Evolutionary conservation across 37 sponge, comb jelly and placozoan species (phyloP).

Genomic region (Bolinopsis microptera): DNA sequence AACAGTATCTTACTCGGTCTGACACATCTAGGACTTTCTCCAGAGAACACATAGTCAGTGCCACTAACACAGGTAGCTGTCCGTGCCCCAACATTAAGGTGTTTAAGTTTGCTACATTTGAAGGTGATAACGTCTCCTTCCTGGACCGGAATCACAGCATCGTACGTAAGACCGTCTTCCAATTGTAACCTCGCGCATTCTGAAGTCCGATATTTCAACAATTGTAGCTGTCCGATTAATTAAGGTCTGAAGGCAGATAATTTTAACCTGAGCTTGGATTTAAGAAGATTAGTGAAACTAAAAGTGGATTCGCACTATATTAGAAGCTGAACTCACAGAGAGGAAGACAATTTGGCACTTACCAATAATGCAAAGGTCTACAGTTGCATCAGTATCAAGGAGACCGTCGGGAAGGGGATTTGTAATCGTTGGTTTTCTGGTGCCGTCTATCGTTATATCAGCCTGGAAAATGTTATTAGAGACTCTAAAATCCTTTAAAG

Average conservation of each 20-base stretch:
- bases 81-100: neutral
- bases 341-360: too few relatives aligned
- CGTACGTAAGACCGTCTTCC: too few relatives aligned
- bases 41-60: neutral
- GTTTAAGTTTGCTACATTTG: neutral
- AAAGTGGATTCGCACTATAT: too few relatives aligned
- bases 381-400: neutral
- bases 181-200: neutral
- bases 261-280: too few relatives aligned
- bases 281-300: too few relatives aligned
- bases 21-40: neutral
- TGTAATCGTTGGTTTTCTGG: neutral
- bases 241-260: too few relatives aligned
- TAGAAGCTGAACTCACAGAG: too few relatives aligned
- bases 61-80: neutral
- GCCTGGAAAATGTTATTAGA: neutral
- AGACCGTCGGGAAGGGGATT: too few relatives aligned
- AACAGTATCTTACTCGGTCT: neutral
- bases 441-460: neutral
- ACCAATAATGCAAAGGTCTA: neutral
- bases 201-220: neutral
- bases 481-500: too few relatives aligned
- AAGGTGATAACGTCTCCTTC: neutral
- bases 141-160: neutral
- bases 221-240: neutral